A percentile compares a stretch with the other conserved stretches of the same genome.
These are phyloP conservation scores for Lithobates pipiens DNA, from an alignment of 2,797 vertebrate genomes.

Conservation along the genomic window DNA sequence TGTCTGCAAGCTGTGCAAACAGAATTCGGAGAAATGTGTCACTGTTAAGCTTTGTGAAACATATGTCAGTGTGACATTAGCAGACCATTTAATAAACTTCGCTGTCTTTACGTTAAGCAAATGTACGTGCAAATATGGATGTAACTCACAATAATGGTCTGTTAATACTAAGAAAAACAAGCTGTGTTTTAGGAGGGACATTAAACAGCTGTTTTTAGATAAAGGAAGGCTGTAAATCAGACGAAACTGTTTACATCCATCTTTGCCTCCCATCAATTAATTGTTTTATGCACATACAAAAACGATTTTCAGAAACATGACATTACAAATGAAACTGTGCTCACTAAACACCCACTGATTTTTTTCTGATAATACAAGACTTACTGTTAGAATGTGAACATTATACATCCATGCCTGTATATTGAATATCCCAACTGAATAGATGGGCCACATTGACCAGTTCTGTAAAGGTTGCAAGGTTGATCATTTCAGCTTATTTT, in stretches of 20 bases:
- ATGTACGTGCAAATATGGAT: conserved; percentile 83
- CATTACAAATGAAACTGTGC: conserved; percentile 66
- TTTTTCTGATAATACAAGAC: neutral
- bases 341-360: neutral
- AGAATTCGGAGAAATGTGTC: neutral
- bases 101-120: conserved; percentile 77
- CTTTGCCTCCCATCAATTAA: conserved; percentile 91
- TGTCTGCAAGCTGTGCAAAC: neutral
- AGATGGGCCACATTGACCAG: neutral
- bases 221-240: conserved; percentile 91
- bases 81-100: conserved; percentile 79
- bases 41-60: conserved; percentile 58
- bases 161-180: conserved; percentile 92
- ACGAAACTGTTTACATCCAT: conserved; percentile 87
- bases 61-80: conserved; percentile 77
- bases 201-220: conserved; percentile 93
- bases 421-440: neutral
- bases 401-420: neutral
- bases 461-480: too few relatives aligned
- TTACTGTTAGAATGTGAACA: neutral
- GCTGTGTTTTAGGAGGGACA: conserved; percentile 88
- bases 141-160: conserved; percentile 95
- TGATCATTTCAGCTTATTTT: neutral
- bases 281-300: conserved; percentile 78
- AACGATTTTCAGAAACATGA: conserved; percentile 77